Base-by-base conservation (phyloP, 2,888 invertebrate species). In the Cistogaster globosa region DNA sequence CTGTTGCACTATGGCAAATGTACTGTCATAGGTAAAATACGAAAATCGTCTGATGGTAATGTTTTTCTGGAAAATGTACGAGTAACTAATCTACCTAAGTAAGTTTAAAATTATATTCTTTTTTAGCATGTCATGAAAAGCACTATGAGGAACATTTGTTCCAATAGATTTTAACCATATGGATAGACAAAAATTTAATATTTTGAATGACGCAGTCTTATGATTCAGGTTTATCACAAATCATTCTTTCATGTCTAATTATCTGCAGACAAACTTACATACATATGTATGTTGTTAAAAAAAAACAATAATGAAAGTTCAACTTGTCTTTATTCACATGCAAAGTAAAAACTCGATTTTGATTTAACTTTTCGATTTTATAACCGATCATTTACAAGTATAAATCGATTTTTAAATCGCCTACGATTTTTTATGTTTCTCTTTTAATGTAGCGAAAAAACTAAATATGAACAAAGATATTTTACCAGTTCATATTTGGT, bases 1-100 rank as follows among this genome's bases (percentile, higher is more conserved):
- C 57, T 83, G 8, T 42, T 92, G 7, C 92, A 92, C 68, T 90
- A 88, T 85, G 92, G 92, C 14, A 90, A 90, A 57, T 91, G 92
- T 76, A 85, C 90, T 18, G 74, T 92, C n/a, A 89, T 92, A 79
- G 92, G 92, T n/a, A 89, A 89, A 38, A 63, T 91, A 12, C 78
- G 71, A 42, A 83, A 88, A 12, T 26, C 83, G 7, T 36, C 79
- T 1, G 86, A 89, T 20, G 83, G 84, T 51, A 87, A 86, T 22
- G 20, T 86, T 63, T 80, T 68, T 9, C 58, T 91, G 62, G 90
- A 91, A 82, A 91, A 90, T 87, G 88, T 92, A n/a, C 87, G 87
- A 20, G 60, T 91, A 14, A 89, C 88, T 1, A 88, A 87, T 74
- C 83, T 91, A 12, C 87, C 90, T 16, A 83, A 78, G 91, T 92